Percentiles rank a stretch among this genome's conserved stretches.
Evolutionary conservation across 1,140 invertebrate species (phyloP).

Genomic region (Leptonema lineaticorne): DNA sequence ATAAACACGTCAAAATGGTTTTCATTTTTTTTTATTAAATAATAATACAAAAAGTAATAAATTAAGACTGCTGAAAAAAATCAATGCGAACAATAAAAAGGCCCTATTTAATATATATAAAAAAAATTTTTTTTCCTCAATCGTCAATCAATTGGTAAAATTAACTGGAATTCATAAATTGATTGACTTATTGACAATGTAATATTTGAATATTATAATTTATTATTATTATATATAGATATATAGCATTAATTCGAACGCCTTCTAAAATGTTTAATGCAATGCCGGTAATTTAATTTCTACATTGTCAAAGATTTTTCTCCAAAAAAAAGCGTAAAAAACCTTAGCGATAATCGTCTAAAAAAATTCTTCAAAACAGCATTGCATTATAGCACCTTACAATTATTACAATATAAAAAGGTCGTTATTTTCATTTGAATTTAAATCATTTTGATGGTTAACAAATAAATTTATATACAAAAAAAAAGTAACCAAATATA

Average conservation of each 20-base stretch:
- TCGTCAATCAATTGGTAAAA: conserved; percentile 18
- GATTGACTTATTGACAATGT: not conserved
- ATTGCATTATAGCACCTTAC: conserved; percentile 41
- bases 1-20: too few relatives aligned
- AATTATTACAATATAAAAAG: conserved; percentile 29
- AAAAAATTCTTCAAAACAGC: not conserved
- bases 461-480: conserved; percentile 38
- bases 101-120: conserved; percentile 35
- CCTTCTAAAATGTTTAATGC: conserved; percentile 26
- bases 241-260: not conserved
- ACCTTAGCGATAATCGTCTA: conserved; percentile 18
- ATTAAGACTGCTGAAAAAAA: conserved; percentile 42
- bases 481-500: conserved; percentile 38
- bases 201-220: too few relatives aligned
- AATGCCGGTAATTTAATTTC: conserved; percentile 21
- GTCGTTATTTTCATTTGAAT: conserved; percentile 29
- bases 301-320: conserved; percentile 19
- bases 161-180: not conserved
- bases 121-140: conserved; percentile 32
- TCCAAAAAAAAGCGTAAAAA: conserved; percentile 25
- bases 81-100: conserved; percentile 40
- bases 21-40: conserved; percentile 40
- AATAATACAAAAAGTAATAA: conserved; percentile 43
- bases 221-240: not conserved
- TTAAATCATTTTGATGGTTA: conserved; percentile 32